phyloP scores from a whole-genome alignment of 1,140 invertebrate genomes.

The Bombus cullumanus region DNA sequence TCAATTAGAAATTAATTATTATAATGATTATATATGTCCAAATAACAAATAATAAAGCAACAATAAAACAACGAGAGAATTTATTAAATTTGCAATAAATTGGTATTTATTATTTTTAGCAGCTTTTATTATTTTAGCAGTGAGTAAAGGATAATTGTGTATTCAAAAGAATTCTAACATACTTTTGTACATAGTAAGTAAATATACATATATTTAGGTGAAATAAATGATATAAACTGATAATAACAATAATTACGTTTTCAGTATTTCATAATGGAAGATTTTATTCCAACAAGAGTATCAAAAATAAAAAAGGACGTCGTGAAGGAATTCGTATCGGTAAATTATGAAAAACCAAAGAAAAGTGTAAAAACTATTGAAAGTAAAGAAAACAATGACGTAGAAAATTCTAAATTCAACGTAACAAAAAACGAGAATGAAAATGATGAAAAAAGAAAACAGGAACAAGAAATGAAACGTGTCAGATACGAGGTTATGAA shows the following conservation, averaged over 20 bases:
- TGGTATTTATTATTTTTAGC: background rate
- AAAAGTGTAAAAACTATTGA: conserved; percentile 72
- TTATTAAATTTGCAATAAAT: background rate
- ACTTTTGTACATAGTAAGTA: background rate
- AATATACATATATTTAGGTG: background rate
- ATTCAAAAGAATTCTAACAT: background rate
- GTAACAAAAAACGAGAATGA: background rate
- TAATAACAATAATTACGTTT: background rate
- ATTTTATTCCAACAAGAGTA: conserved; percentile 83
- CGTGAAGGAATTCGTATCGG: conserved; percentile 79
- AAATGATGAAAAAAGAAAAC: conserved; percentile 61
- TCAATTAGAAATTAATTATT: background rate
- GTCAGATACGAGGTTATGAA: conserved; percentile 86
- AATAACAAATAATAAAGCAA: background rate
- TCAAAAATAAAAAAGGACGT: conserved; percentile 81
- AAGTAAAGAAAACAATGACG: background rate
- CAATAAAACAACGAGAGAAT: background rate
- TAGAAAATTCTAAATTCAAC: background rate
- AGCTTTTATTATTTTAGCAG: too few relatives aligned
- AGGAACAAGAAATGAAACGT: conserved; percentile 84
- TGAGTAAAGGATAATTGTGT: background rate
- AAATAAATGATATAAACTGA: background rate
- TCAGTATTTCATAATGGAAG: conserved; percentile 67
- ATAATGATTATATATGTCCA: background rate
- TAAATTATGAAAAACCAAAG: conserved; percentile 82